Base-by-base conservation (phyloP, 2,888 invertebrate species). In the Branchellion lobata region DNA sequence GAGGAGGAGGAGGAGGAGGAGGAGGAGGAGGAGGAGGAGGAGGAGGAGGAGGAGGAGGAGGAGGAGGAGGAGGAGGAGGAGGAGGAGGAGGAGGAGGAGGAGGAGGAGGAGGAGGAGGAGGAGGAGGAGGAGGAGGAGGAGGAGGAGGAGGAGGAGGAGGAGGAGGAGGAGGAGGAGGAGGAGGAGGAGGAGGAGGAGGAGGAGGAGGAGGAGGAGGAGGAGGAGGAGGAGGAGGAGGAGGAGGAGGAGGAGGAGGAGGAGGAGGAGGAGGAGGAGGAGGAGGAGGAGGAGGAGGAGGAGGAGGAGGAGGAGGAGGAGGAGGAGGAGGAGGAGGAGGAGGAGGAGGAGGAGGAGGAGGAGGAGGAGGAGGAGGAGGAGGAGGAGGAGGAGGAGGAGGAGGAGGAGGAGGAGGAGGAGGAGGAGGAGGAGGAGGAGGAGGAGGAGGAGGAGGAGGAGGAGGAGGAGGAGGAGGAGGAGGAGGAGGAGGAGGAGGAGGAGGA, bases 391-490 rank as follows among this genome's bases (percentile, higher is more conserved):
- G 24, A n/a, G 1, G 65, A 3, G 31, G 3, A n/a, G 18, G 21
- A 0, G 1, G n/a, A 1, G 18, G 3, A 18, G 21, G 61, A 53
- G 53, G 18, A 53, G 11, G 36, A 77, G 31, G 27, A 33, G 8
- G 36, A 68, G 34, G 33, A 69, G 31, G 36, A 71, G 34, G 65
- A 69, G 8, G 68, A 77, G 31, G 65, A 33, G 31, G 68, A 68
- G 31, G 65, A 69, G 31, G 68, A 77, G 34, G 33, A 69, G 8
- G 68, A 77, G 31, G 33, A 69, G 3, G 36, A 68, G 31, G 33
- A 33, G 0, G 14, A 61, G 61, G 0, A 61, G 18, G 14, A 61
- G 14, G 53, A 18, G 21, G 53, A 18, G 21, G 53, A 18, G 21
- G 53, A 18, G 21, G 53, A 18, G 21, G 53, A 18, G 53, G 31